Conservation (phyloP, 2,113 vertebrate genomes). For the Rhinopithecus roxellana region DNA sequence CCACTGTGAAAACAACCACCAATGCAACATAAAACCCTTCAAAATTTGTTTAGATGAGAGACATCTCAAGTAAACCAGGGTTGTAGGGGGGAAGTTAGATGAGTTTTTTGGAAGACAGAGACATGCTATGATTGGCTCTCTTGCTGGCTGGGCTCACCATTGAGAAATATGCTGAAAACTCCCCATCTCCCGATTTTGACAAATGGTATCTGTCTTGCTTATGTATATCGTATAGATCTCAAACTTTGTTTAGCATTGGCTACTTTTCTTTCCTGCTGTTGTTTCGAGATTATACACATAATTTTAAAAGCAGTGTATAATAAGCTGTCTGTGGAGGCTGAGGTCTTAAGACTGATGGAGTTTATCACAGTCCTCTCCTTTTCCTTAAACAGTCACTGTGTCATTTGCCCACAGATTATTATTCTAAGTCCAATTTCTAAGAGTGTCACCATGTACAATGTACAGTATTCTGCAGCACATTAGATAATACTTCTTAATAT, state of each 20-base stretch:
- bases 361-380: background rate
- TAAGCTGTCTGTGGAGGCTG: background rate
- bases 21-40: background rate
- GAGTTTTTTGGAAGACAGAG: background rate
- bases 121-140: background rate
- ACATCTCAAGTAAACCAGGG: background rate
- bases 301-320: background rate
- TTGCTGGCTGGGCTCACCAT: background rate
- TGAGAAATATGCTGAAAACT: background rate
- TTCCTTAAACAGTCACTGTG: constrained; percentile 30
- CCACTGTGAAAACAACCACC: constrained; percentile 44
- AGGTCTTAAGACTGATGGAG: background rate
- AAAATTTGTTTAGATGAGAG: background rate
- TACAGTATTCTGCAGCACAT: constrained; percentile 74
- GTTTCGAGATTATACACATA: background rate
- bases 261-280: background rate
- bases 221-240: background rate
- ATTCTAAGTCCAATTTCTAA: constrained; percentile 78
- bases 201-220: background rate
- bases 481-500: constrained; percentile 81
- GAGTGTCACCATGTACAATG: constrained; percentile 74
- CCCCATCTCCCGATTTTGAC: background rate
- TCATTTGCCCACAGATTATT: constrained; percentile 62
- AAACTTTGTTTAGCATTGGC: background rate
- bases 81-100: background rate